Conservation (phyloP, 2,797 vertebrate species). For the Mormyrops boulengeri region DNA sequence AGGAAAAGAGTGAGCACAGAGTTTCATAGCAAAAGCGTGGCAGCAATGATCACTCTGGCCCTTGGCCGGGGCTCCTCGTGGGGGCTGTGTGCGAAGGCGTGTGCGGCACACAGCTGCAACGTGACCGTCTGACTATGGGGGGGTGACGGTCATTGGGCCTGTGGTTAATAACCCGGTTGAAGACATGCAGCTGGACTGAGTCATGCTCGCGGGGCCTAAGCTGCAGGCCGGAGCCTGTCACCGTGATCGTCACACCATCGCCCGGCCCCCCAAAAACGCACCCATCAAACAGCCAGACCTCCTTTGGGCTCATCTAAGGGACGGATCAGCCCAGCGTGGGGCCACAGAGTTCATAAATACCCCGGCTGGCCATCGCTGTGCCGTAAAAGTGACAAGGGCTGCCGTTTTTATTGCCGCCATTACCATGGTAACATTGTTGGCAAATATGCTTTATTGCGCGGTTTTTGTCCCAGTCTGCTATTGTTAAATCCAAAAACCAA, state of each 20-base stretch:
- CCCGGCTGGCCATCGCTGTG: slow-evolving; percentile 29
- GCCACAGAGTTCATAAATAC: slow-evolving; percentile 23
- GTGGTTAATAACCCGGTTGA: background rate
- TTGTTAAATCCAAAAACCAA: slow-evolving; percentile 55
- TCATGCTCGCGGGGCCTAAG: background rate
- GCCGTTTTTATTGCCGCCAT: slow-evolving; percentile 44
- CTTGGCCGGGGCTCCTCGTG: background rate
- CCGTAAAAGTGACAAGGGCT: slow-evolving; percentile 43
- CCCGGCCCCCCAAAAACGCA: background rate
- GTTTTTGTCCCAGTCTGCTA: slow-evolving; percentile 53
- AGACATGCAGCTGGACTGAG: background rate
- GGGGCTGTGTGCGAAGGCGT: background rate
- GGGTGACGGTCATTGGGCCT: slow-evolving; percentile 14
- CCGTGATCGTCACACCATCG: background rate
- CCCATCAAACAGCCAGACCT: background rate
- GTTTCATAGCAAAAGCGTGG: slow-evolving; percentile 21
- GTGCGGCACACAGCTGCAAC: background rate
- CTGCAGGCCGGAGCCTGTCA: background rate
- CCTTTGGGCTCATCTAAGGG: background rate
- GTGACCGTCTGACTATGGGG: background rate
- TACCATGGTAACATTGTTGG: slow-evolving; percentile 43
- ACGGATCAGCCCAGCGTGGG: background rate
- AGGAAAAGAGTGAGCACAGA: background rate
- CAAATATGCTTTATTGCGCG: slow-evolving; percentile 16
- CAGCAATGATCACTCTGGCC: background rate